Percentiles rank a stretch among this genome's conserved stretches.
Conservation (phyloP, 1,140 invertebrate genomes). For the Aphelenchoides avenae region DNA sequence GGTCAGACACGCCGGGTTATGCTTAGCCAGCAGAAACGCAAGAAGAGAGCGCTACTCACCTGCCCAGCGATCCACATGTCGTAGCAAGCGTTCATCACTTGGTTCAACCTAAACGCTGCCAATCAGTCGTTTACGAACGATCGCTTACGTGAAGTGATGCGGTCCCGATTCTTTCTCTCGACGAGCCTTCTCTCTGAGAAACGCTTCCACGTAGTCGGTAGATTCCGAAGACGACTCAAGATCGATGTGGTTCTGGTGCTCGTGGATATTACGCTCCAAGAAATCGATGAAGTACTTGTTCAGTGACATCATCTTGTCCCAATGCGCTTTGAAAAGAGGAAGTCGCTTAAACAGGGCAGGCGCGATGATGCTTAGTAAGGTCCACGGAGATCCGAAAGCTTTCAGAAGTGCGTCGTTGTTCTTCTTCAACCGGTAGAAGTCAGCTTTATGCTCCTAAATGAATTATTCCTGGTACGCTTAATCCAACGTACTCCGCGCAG, state of each 20-base stretch:
- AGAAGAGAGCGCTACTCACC: too few species aligned
- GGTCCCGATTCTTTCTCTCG: background rate
- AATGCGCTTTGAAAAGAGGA: constrained; percentile 1
- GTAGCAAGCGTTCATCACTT: constrained; percentile 2
- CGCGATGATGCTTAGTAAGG: background rate
- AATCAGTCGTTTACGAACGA: background rate
- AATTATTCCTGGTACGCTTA: too few species aligned
- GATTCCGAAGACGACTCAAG: background rate
- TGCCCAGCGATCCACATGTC: constrained; percentile 14
- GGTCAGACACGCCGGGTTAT: too few species aligned
- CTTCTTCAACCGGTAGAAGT: too few species aligned
- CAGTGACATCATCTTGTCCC: background rate
- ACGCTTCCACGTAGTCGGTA: background rate
- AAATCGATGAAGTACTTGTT: background rate
- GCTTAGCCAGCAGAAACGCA: too few species aligned
- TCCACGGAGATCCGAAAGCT: too few species aligned
- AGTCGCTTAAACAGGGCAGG: constrained; percentile 3
- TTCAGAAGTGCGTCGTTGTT: too few species aligned
- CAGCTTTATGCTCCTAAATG: too few species aligned
- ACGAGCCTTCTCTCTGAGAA: background rate
- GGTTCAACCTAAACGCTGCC: background rate
- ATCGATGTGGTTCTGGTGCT: constrained; percentile 3
- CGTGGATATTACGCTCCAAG: background rate
- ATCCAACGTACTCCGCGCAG: background rate
- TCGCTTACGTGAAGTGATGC: too few species aligned